Evolutionary conservation across 37 sponge, comb jelly and placozoan genomes (phyloP).

Genomic region (Spongilla lacustris): DNA sequence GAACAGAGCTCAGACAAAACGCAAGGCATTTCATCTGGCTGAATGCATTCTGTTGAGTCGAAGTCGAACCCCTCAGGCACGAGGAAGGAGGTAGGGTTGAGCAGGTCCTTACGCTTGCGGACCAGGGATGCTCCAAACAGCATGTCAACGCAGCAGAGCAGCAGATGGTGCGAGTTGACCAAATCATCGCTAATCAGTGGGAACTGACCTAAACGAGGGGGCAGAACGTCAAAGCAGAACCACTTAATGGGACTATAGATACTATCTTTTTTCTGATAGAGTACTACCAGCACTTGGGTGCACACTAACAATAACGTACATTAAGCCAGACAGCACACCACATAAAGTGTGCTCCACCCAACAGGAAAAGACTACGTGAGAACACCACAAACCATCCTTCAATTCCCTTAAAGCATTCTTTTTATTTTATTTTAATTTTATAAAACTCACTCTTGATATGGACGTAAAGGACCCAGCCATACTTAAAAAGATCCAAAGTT

Average conservation of each 20-base stretch:
- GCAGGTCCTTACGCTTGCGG: slow-evolving; percentile 58
- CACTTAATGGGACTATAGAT: slow-evolving; percentile 5
- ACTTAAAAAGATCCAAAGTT: slow-evolving; percentile 70
- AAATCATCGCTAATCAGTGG: slow-evolving; percentile 87
- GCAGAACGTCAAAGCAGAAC: neutral
- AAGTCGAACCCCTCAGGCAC: slow-evolving; percentile 30
- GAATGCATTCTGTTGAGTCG: neutral
- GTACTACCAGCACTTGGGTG: neutral
- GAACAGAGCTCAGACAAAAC: slow-evolving; percentile 61
- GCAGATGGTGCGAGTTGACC: slow-evolving; percentile 89
- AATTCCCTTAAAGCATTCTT: neutral
- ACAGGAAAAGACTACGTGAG: too few species aligned
- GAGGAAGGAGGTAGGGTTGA: slow-evolving; percentile 59
- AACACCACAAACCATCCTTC: neutral
- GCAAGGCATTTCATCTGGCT: slow-evolving; percentile 19
- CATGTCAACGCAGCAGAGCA: slow-evolving; percentile 89
- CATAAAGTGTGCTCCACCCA: neutral
- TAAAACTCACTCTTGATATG: slow-evolving; percentile 69
- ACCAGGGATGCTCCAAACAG: slow-evolving; percentile 63
- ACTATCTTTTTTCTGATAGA: neutral
- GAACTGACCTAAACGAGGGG: slow-evolving; percentile 54
- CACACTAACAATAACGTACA: neutral
- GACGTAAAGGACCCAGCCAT: slow-evolving; percentile 87
- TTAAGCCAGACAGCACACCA: neutral
- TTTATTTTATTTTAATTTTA: too few species aligned